phyloP scores from a whole-genome alignment of 2,113 vertebrate species.

The Barbus barbus region DNA sequence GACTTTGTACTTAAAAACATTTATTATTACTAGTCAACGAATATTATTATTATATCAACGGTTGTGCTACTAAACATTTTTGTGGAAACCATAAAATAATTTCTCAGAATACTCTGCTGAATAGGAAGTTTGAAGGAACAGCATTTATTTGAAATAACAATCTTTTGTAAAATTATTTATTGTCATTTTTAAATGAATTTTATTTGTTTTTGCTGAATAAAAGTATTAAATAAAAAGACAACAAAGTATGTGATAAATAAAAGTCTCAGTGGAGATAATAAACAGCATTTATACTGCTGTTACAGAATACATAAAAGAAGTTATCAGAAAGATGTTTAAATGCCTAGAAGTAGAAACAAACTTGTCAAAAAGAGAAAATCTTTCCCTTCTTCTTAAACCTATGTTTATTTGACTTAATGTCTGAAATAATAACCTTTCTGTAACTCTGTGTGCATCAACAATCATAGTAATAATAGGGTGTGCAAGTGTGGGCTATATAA shows the following conservation, averaged over 20 bases:
- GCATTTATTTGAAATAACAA: neutral
- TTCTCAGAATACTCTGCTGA: neutral
- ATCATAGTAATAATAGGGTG: no score
- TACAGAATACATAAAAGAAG: no score
- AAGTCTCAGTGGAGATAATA: neutral
- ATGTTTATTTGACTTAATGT: no score
- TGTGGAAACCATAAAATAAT: neutral
- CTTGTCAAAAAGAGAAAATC: no score
- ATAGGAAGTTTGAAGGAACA: neutral
- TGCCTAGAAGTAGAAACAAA: no score
- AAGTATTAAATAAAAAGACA: neutral
- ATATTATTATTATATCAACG: neutral
- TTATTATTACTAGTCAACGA: neutral
- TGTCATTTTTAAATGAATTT: neutral
- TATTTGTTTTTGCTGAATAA: neutral
- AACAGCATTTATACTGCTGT: neutral
- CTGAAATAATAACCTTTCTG: no score
- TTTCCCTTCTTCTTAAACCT: no score
- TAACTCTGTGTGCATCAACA: no score
- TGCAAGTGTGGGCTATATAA: no score
- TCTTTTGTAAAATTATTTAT: neutral
- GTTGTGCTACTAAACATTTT: neutral
- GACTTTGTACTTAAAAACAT: neutral
- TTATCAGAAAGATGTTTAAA: no score
- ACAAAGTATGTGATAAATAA: neutral